Base-by-base conservation (phyloP, 2,797 vertebrate species). In the Syngnathus rostellatus region DNA sequence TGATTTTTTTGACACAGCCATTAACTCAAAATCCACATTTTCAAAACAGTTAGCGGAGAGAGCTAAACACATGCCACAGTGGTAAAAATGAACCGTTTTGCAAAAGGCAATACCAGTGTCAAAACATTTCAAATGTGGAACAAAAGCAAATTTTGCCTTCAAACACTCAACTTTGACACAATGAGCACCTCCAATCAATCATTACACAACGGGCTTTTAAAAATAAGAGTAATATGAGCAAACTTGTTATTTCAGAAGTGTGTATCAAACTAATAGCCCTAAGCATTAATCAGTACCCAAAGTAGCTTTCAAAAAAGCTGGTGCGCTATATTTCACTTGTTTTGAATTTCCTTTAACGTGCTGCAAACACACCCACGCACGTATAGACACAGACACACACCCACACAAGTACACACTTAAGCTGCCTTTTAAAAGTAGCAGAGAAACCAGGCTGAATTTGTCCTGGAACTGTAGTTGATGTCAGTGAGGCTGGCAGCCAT, bases 401-500 rank as follows among this genome's bases (percentile, higher is more conserved):
- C 63, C 59, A 19, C 53, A 43, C 64, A 39, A 48, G 57, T 63
- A 57, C 62, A 68, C 51, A 67, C 54, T 19, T 67, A 51, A 73
- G 64, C 48, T 69, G 67, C 67, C 68, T 73, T 76, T 80, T 83
- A 84, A 78, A 80, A 77, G 72, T 77, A 76, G 64, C 64, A 75
- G 63, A 59, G 75, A 80, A 75, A 75, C 71, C 77, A 76, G 77
- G 46, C 75, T 0, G 69, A 72, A 68, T 79, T 83, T 80, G 77
- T 86, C 76, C 71, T 62, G 54, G 79, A 77, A 82, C 37, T 69
- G 68, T 31, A 76, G 74, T 68, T 84, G 81, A 85, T 76, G 77
- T 81, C 76, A 80, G 79, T 74, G 74, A 77, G 80, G 81, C 73
- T 86, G 79, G 78, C 84, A 85, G 78, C 76, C 78, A 65, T 67